Percentiles rank a stretch among this genome's conserved stretches.
Conservation (phyloP, 37 sponge, comb jelly and placozoan species). For the Haliclona indistincta region DNA sequence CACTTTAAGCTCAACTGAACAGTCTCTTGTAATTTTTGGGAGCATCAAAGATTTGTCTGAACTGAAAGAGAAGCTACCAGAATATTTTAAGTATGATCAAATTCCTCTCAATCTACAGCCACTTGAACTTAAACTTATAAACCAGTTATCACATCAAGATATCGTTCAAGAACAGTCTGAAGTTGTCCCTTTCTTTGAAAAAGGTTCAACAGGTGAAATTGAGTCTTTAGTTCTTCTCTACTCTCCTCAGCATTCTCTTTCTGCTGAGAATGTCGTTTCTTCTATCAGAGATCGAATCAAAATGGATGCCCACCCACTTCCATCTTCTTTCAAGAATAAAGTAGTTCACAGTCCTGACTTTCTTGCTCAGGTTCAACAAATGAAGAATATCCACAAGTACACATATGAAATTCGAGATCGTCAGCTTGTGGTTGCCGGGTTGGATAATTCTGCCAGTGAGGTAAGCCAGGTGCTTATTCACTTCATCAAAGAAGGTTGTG, state of each 20-base stretch:
- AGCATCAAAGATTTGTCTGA: not conserved
- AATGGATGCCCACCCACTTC: too few relatives aligned
- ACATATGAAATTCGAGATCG: not conserved
- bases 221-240: too few relatives aligned
- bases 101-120: not conserved
- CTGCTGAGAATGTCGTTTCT: too few relatives aligned
- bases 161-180: too few relatives aligned
- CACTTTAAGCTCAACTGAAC: not conserved
- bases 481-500: slow-evolving; percentile 39
- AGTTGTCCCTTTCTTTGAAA: too few relatives aligned
- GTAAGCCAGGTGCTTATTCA: not conserved
- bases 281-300: too few relatives aligned
- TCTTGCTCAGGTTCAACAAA: not conserved
- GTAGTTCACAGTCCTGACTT: too few relatives aligned
- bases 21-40: not conserved
- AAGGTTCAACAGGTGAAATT: too few relatives aligned
- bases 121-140: too few relatives aligned
- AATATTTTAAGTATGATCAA: not conserved
- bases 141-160: too few relatives aligned
- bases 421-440: slow-evolving; percentile 23
- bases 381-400: not conserved
- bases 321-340: too few relatives aligned
- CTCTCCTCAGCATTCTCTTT: too few relatives aligned
- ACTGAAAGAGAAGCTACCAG: not conserved
- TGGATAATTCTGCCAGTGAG: slow-evolving; percentile 10